Evolutionary conservation across 2,888 invertebrate species (phyloP).

Genomic region (Dasypolia templi): DNA sequence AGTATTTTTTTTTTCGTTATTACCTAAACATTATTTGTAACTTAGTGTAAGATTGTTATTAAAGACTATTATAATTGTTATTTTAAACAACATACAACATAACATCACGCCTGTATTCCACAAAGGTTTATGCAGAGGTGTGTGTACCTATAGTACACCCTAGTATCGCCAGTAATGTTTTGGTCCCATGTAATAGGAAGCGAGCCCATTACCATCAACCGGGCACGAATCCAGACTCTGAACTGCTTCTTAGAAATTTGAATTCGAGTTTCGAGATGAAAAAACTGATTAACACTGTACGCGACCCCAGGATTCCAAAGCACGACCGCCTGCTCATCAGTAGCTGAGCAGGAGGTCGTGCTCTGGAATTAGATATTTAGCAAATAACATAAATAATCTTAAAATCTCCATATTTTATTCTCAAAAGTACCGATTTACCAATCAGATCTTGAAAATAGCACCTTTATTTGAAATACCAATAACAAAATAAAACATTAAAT

Average conservation of each 20-base stretch:
- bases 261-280: too few species aligned
- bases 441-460: neutral
- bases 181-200: neutral
- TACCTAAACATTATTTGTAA: too few species aligned
- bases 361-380: too few species aligned
- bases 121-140: neutral
- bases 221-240: neutral
- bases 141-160: neutral
- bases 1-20: too few species aligned
- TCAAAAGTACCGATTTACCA: neutral
- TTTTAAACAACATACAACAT: too few species aligned
- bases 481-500: slow-evolving; percentile 1
- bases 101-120: neutral
- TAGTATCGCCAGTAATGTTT: neutral
- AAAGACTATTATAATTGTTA: too few species aligned
- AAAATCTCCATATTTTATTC: neutral
- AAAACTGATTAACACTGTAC: neutral
- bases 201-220: neutral
- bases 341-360: too few species aligned
- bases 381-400: neutral
- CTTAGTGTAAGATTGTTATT: too few species aligned
- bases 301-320: neutral
- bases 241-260: neutral
- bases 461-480: neutral
- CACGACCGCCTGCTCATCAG: neutral